Evolutionary conservation across 2,113 vertebrate genomes (phyloP), one percentile per base, ranked within the genome.

Genomic region (Strix aluco): DNA sequence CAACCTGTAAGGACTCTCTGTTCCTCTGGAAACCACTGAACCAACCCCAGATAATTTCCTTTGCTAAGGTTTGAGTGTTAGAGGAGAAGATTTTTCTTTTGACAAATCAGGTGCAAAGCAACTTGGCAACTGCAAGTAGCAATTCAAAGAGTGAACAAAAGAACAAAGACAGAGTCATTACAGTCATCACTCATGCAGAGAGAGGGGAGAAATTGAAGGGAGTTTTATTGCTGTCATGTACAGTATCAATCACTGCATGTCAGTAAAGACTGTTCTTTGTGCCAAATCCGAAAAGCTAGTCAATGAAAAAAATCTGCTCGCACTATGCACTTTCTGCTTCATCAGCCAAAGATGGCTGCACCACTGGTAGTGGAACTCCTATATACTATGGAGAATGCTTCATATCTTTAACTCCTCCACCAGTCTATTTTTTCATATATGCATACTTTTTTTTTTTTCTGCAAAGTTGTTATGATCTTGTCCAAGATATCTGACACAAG

Each of bases 221-320:
- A 86, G n/a, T 65, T 96, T 86, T 90, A 83, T 52, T 91, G 42
- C 77, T 4, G 1, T 71, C 80, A 67, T 86, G 57, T 92, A 93
- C 30, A 57, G 44, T 30, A 95, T 90, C 78, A 80, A 61, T 90
- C 85, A 91, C 80, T 15, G 5, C 57, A 59, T 52, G 36, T 75
- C 86, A 84, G 52, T 84, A 71, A 92, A 81, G 61, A 26, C 11
- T 54, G 18, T 12, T 93, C 59, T 90, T 88, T 75, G 30, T 78
- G 75, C 49, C 65, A 95, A 92, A 86, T 67, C 61, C 61, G 81
- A 94, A 95, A 91, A 65, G 3, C 21, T 44, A 70, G 57, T 83
- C 38, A 89, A 57, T 86, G 38, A 91, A 92, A 92, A 94, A 93
- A 86, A 55, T 55, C 36, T 95, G 61, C 75, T 94, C 91, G 52